phyloP scores from a whole-genome alignment of 1,140 invertebrate species.

The Halictus rubicundus region DNA sequence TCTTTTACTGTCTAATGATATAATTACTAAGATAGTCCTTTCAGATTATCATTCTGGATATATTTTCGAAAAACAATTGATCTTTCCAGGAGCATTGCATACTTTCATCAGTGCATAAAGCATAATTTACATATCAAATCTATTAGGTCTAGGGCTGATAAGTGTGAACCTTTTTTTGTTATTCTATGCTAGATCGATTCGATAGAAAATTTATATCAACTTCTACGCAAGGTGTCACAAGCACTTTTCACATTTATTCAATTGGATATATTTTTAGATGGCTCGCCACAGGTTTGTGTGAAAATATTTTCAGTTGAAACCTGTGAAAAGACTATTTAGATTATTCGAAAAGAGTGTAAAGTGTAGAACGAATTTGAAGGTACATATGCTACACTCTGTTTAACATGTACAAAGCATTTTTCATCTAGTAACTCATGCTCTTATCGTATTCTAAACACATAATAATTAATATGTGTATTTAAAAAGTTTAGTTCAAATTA shows the following conservation, averaged over 20 bases:
- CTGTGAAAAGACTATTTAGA: background rate
- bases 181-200: constrained; percentile 36
- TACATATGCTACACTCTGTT: constrained; percentile 8
- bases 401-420: constrained; percentile 13
- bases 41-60: constrained; percentile 51
- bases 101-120: constrained; percentile 37
- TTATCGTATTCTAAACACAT: background rate
- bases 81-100: constrained; percentile 46
- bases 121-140: constrained; percentile 67
- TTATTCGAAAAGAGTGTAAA: background rate
- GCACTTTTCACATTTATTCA: constrained; percentile 6
- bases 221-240: background rate
- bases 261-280: constrained; percentile 27
- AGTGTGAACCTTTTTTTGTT: constrained; percentile 40
- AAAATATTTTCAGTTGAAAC: constrained; percentile 19
- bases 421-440: constrained; percentile 24
- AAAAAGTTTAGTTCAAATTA: background rate
- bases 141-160: constrained; percentile 36
- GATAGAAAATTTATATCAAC: too few relatives aligned
- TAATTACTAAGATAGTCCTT: constrained; percentile 49
- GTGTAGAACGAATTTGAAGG: background rate
- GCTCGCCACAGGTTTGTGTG: constrained; percentile 9
- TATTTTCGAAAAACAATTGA: constrained; percentile 57
- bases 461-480: background rate
- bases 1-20: constrained; percentile 27